Conservation (phyloP, 2,113 vertebrate species). For the Scomber scombrus region DNA sequence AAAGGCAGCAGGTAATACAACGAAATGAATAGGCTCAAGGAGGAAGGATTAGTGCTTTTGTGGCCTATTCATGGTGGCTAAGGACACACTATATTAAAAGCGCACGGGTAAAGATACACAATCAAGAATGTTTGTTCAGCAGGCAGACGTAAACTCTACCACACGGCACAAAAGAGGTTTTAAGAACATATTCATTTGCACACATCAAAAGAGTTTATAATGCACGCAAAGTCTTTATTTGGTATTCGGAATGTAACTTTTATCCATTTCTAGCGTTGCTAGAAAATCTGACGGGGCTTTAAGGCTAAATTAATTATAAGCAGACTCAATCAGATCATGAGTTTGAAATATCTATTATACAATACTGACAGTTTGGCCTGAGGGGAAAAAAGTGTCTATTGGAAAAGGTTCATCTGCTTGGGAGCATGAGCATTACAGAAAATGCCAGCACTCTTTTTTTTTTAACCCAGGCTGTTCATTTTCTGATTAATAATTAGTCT, state of each 20-base stretch:
- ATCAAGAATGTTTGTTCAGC: conserved; percentile 42
- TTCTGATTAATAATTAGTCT: no score
- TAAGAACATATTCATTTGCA: conserved; percentile 25
- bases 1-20: conserved; percentile 56
- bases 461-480: no score
- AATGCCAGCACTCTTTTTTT: no score
- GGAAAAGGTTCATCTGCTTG: no score
- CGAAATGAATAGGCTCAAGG: conserved; percentile 45
- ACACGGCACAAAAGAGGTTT: conserved; percentile 26
- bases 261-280: no score
- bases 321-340: not conserved
- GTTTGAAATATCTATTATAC: no score
- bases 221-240: not conserved
- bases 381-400: no score
- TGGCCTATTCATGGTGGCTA: conserved; percentile 34
- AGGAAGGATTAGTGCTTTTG: conserved; percentile 63
- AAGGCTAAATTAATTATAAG: not conserved
- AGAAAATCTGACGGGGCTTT: not conserved
- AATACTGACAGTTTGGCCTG: no score
- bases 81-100: conserved; percentile 43
- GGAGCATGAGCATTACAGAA: no score
- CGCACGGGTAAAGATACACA: conserved; percentile 15
- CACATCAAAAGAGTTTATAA: conserved; percentile 20
- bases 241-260: not conserved
- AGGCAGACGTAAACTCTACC: conserved; percentile 18